Evolutionary conservation across 2,888 invertebrate genomes (phyloP).

Genomic region (Eutolmus rufibarbis): DNA sequence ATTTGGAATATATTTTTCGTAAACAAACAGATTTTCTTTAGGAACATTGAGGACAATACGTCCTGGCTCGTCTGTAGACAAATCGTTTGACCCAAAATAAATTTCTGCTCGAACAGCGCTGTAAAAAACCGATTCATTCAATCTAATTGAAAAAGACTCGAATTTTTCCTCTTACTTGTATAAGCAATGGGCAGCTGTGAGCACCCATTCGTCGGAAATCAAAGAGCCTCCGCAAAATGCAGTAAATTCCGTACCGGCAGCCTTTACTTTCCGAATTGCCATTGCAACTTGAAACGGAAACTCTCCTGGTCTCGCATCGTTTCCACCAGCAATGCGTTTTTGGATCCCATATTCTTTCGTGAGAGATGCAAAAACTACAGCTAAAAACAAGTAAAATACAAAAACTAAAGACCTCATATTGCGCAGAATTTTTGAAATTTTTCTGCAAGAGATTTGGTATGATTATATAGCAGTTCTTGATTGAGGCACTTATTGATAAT

Average conservation of each 20-base stretch:
- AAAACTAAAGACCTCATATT: neutral
- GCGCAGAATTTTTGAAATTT: neutral
- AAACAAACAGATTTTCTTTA: conserved; percentile 53
- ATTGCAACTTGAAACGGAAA: conserved; percentile 46
- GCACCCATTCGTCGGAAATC: conserved; percentile 26
- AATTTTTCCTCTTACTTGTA: neutral
- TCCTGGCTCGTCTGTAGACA: conserved; percentile 5
- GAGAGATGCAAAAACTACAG: neutral
- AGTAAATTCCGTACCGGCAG: neutral
- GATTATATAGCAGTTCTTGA: neutral
- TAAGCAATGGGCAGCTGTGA: conserved; percentile 45
- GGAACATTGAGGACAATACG: conserved; percentile 28
- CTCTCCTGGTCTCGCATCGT: conserved; percentile 40
- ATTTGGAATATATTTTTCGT: conserved; percentile 58
- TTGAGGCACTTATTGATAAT: neutral
- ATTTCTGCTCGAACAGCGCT: neutral
- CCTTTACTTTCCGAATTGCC: neutral
- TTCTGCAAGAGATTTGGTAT: neutral
- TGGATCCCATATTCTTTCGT: neutral
- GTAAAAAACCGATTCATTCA: neutral
- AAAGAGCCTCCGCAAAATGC: conserved; percentile 42
- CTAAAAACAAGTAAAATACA: neutral
- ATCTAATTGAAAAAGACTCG: neutral
- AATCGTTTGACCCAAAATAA: conserved; percentile 25
- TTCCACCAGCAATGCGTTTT: conserved; percentile 45